Conservation (phyloP, 2,113 vertebrate species). For the Alligator mississippiensis region DNA sequence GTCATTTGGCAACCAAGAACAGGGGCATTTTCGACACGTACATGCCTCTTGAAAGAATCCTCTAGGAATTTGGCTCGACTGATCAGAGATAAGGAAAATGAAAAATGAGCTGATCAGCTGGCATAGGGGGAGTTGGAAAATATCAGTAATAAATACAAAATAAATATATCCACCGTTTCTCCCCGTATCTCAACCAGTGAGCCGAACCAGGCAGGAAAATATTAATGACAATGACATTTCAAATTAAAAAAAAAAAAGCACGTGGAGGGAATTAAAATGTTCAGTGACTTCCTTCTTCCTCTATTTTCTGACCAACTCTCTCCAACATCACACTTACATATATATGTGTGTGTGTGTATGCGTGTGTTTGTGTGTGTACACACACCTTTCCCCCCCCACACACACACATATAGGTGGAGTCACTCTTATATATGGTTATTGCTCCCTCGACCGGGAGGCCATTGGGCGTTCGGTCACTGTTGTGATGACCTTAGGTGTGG, state of each 20-base stretch:
- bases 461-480: too few species aligned
- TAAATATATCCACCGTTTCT: neutral
- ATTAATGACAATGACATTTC: neutral
- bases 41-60: accelerated
- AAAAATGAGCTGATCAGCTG: neutral
- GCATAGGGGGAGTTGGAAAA: accelerated
- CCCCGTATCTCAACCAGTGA: neutral
- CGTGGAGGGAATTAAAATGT: neutral
- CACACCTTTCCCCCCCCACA: too few species aligned
- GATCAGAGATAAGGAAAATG: accelerated
- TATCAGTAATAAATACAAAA: accelerated
- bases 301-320: neutral
- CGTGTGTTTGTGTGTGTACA: too few species aligned
- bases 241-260: neutral
- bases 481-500: too few species aligned
- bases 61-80: neutral
- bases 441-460: too few species aligned
- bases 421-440: too few species aligned
- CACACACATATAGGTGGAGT: too few species aligned
- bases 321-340: neutral
- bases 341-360: too few species aligned
- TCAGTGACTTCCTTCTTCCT: accelerated
- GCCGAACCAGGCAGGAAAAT: neutral
- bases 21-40: accelerated
- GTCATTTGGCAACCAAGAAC: neutral